Evolutionary conservation across 2,797 vertebrate genomes (phyloP).

Genomic region (Coccyzus lansbergi): DNA sequence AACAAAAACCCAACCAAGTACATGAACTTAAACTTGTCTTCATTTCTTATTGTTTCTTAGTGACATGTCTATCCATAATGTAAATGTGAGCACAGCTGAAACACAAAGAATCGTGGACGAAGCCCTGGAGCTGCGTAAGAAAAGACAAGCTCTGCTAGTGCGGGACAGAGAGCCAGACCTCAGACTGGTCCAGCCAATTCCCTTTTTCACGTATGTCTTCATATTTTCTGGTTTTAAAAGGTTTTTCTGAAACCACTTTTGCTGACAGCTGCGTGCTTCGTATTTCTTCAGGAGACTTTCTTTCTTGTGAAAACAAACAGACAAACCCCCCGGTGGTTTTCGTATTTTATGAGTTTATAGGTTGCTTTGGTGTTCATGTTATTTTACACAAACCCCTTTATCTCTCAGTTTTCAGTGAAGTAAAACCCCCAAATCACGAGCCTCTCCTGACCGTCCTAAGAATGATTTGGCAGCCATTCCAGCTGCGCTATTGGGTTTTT

Average conservation of each 20-base stretch:
- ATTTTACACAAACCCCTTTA: neutral
- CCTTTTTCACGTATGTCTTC: constrained; percentile 86
- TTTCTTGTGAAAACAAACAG: neutral
- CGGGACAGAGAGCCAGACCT: constrained; percentile 87
- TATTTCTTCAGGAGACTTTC: neutral
- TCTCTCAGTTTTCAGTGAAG: neutral
- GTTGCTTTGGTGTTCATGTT: neutral
- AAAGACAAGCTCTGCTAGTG: constrained; percentile 84
- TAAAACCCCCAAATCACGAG: neutral
- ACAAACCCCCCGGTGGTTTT: fast-evolving
- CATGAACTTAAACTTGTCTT: neutral
- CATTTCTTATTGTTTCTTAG: constrained; percentile 70
- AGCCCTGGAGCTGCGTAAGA: constrained; percentile 87
- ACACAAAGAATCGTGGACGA: constrained; percentile 86
- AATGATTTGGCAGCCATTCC: neutral
- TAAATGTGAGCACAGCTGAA: constrained; percentile 88
- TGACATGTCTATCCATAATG: constrained; percentile 89
- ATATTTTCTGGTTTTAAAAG: neutral
- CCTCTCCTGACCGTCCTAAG: too few relatives aligned
- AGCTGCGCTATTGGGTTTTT: neutral
- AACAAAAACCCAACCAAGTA: neutral
- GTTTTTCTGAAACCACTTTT: neutral
- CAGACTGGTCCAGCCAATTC: constrained; percentile 86
- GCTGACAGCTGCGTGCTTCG: neutral
- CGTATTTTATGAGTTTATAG: neutral